Percentiles rank a stretch among this genome's conserved stretches.
These are phyloP conservation scores for Chiloscyllium punctatum DNA, from an alignment of 2,797 vertebrate species.

Conservation along the genomic window DNA sequence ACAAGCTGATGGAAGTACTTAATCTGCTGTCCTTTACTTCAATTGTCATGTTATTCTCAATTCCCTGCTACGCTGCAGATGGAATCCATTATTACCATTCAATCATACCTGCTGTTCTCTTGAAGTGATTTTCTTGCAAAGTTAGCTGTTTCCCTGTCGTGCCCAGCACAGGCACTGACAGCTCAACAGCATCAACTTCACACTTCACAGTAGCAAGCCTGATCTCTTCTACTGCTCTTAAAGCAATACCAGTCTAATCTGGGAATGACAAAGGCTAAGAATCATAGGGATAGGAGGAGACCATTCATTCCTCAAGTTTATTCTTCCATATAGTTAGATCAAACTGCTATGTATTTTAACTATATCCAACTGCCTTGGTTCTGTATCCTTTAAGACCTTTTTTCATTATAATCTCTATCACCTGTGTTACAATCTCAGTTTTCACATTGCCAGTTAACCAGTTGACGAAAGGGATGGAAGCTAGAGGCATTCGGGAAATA, in stretches of 20 bases:
- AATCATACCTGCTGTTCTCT: neutral
- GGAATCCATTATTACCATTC: constrained; percentile 22
- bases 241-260: neutral
- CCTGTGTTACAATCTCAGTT: neutral
- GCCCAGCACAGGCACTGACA: neutral
- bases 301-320: neutral
- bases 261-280: neutral
- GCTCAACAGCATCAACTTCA: neutral
- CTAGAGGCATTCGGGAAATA: too few relatives aligned
- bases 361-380: neutral
- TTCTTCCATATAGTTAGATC: neutral
- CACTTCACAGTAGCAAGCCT: neutral
- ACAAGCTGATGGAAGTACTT: neutral
- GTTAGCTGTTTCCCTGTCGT: neutral
- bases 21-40: neutral
- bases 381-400: neutral
- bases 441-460: neutral
- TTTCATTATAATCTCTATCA: neutral
- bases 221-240: neutral
- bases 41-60: neutral
- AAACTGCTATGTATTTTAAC: neutral
- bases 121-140: neutral
- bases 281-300: neutral
- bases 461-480: too few relatives aligned
- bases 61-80: neutral